Evolutionary conservation across 2,888 invertebrate species (phyloP).

Genomic region (Ischnus inquisitorius): DNA sequence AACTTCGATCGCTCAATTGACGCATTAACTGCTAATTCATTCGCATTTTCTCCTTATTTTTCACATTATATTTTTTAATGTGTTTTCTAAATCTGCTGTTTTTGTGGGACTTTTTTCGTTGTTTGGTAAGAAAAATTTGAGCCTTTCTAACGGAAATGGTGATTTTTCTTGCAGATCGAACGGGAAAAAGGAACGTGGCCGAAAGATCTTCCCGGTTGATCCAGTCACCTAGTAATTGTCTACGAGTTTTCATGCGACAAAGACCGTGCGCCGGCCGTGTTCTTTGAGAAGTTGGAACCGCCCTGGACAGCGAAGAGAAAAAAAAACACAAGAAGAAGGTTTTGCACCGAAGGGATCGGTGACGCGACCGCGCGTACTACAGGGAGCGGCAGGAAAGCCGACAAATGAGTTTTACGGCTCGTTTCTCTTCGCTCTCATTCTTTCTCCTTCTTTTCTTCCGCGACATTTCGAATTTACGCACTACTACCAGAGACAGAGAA

Average conservation of each 20-base stretch:
- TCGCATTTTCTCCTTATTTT: no score
- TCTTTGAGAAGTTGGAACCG: conserved; percentile 39
- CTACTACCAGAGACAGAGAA: conserved; percentile 70
- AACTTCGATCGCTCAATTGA: no score
- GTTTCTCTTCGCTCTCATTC: conserved; percentile 73
- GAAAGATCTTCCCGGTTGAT: conserved; percentile 2
- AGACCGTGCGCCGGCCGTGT: conserved; percentile 21
- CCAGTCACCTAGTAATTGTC: conserved; percentile 44
- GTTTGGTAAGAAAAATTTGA: not conserved
- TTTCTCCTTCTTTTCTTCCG: conserved; percentile 3
- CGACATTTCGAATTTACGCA: conserved; percentile 68
- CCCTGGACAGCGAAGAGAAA: conserved; percentile 5
- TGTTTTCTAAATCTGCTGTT: not conserved
- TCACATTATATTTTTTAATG: no score
- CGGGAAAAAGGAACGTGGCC: not conserved
- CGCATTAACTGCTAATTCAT: no score
- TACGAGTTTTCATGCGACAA: conserved; percentile 54
- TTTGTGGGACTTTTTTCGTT: not conserved
- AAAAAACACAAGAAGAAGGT: conserved; percentile 35
- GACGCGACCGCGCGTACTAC: conserved; percentile 60
- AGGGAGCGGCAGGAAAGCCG: conserved; percentile 72
- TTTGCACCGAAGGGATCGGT: conserved; percentile 55
- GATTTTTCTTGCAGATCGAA: not conserved
- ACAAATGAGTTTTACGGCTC: conserved; percentile 78
- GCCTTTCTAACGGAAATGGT: not conserved